These are phyloP conservation scores for Talpa occidentalis DNA, from an alignment of 2,113 vertebrate species.

Conservation along the genomic window DNA sequence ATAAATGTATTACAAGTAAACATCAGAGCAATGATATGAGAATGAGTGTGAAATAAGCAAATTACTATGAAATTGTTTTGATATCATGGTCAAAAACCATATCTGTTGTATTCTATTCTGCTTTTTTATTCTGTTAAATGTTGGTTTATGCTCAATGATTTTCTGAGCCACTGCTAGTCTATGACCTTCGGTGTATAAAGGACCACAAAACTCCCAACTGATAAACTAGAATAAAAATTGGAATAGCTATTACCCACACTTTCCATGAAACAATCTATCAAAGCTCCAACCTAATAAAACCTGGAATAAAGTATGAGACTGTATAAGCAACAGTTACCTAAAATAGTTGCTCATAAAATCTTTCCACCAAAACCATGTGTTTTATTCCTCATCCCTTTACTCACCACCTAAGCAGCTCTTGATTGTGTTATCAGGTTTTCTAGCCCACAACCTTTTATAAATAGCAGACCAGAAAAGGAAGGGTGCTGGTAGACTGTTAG, in stretches of 20 bases:
- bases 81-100: not conserved
- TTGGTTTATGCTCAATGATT: not conserved
- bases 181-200: not conserved
- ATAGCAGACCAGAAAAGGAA: conserved; percentile 1
- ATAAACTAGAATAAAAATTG: not conserved
- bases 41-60: not conserved
- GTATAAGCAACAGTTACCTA: not conserved
- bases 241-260: conserved; percentile 24
- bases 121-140: not conserved
- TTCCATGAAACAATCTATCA: not conserved
- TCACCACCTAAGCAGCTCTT: conserved; percentile 8
- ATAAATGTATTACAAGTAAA: conserved; percentile 42
- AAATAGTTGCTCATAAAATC: not conserved
- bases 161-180: not conserved
- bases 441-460: conserved; percentile 21
- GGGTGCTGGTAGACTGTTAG: not conserved
- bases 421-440: conserved; percentile 16
- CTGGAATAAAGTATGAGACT: not conserved
- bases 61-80: not conserved
- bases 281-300: not conserved
- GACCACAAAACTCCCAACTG: not conserved
- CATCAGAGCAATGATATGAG: not conserved
- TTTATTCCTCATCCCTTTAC: conserved; percentile 16
- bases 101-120: not conserved
- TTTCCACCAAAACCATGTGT: not conserved